Evolutionary conservation across 1,140 invertebrate species (phyloP).

Genomic region (Scaptodrosophila lebanonensis): DNA sequence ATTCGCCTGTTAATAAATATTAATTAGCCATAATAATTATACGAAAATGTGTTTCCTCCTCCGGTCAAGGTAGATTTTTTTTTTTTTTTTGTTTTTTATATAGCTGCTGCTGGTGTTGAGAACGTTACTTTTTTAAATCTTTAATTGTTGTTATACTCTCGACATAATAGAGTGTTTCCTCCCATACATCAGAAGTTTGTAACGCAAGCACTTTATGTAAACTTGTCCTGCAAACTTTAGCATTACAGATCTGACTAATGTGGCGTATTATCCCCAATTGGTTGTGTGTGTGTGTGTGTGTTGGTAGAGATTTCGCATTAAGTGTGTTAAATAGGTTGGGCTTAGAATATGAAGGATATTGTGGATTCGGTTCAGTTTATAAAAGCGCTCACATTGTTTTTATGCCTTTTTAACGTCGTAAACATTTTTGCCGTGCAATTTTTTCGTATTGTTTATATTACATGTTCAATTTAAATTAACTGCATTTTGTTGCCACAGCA

Average conservation of each 20-base stretch:
- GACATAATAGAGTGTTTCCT: too few relatives aligned
- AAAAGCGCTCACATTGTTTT: not conserved
- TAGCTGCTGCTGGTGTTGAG: slow-evolving; percentile 6
- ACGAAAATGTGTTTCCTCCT: slow-evolving; percentile 39
- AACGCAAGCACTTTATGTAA: too few relatives aligned
- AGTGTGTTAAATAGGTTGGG: too few relatives aligned
- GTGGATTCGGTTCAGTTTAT: too few relatives aligned
- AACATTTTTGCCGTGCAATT: not conserved
- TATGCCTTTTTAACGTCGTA: not conserved
- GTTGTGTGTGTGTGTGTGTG: slow-evolving; percentile 14
- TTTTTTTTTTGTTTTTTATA: slow-evolving; percentile 1
- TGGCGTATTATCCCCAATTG: too few relatives aligned
- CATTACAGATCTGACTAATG: too few relatives aligned
- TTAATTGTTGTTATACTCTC: not conserved
- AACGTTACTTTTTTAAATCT: not conserved
- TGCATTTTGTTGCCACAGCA: slow-evolving; percentile 28
- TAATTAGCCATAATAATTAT: slow-evolving; percentile 66
- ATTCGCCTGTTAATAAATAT: slow-evolving; percentile 51
- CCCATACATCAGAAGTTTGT: too few relatives aligned
- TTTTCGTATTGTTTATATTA: slow-evolving; percentile 39
- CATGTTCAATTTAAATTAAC: slow-evolving; percentile 53
- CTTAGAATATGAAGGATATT: too few relatives aligned
- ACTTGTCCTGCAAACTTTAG: too few relatives aligned
- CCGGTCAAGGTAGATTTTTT: slow-evolving; percentile 5
- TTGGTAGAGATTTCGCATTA: too few relatives aligned